A percentile compares a stretch with the other conserved stretches of the same genome.
Conservation (phyloP, 1,140 invertebrate genomes). For the Formica selysi region DNA sequence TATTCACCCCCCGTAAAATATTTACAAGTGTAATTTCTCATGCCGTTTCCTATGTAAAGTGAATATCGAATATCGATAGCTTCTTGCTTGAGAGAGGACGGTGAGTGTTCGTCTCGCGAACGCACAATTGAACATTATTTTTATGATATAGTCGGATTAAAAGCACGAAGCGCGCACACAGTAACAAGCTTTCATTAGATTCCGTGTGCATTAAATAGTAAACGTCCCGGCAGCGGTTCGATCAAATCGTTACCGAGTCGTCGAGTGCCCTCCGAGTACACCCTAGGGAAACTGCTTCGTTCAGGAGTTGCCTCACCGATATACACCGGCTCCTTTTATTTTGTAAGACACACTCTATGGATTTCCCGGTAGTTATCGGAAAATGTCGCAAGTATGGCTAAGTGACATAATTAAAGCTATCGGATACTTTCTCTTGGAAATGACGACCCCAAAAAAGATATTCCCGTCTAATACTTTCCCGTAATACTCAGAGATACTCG, state of each 20-base stretch:
- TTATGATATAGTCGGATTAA: neutral
- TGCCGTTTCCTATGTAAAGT: conserved; percentile 48
- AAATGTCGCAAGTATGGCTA: conserved; percentile 47
- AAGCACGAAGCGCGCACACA: too few species aligned
- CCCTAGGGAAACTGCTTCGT: conserved; percentile 31
- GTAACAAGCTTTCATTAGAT: conserved; percentile 41
- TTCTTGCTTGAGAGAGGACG: neutral
- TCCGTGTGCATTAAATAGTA: conserved; percentile 37
- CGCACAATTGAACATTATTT: conserved; percentile 36
- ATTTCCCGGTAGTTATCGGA: conserved; percentile 55
- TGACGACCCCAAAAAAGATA: conserved; percentile 8
- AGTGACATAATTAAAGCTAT: conserved; percentile 60
- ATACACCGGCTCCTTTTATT: conserved; percentile 35
- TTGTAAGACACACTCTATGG: conserved; percentile 52
- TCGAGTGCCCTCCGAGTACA: neutral
- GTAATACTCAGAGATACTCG: neutral
- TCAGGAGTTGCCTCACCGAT: conserved; percentile 40
- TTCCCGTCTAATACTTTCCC: neutral
- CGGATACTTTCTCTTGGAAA: conserved; percentile 29
- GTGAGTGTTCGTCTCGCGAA: neutral
- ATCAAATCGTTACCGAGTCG: conserved; percentile 49
- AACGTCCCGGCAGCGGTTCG: conserved; percentile 25
- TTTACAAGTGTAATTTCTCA: conserved; percentile 62
- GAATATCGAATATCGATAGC: conserved; percentile 54
- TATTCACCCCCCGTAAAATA: conserved; percentile 49